phyloP scores from a whole-genome alignment of 2,113 vertebrate species.

The Thunnus thynnus region DNA sequence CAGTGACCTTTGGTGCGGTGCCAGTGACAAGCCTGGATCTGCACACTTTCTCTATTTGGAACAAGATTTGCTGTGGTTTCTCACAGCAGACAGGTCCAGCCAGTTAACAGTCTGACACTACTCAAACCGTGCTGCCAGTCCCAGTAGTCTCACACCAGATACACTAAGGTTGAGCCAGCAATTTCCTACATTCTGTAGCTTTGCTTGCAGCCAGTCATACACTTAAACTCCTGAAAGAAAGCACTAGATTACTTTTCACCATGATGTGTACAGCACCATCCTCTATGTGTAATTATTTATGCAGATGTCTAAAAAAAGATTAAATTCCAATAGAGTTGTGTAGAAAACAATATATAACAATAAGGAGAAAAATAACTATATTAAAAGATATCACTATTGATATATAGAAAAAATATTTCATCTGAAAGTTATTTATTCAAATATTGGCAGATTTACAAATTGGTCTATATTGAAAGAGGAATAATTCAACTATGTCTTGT shows the following conservation, averaged over 20 bases:
- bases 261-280: constrained; percentile 85
- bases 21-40: constrained; percentile 50
- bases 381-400: constrained; percentile 81
- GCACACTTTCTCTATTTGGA: constrained; percentile 56
- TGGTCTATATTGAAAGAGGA: constrained; percentile 76
- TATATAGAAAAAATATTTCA: constrained; percentile 71
- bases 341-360: constrained; percentile 81
- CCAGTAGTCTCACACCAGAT: constrained; percentile 46
- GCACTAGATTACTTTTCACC: constrained; percentile 73
- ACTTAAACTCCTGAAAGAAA: constrained; percentile 58
- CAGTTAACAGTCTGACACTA: constrained; percentile 70
- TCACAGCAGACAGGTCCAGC: constrained; percentile 58
- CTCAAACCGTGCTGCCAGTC: constrained; percentile 56
- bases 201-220: constrained; percentile 63
- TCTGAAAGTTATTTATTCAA: constrained; percentile 78
- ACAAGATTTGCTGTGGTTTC: constrained; percentile 58
- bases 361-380: constrained; percentile 77
- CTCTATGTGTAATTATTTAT: constrained; percentile 85
- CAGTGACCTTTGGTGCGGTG: constrained; percentile 56
- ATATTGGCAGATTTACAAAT: constrained; percentile 79
- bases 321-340: constrained; percentile 76
- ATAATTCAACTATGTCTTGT: constrained; percentile 82
- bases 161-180: constrained; percentile 44
- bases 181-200: constrained; percentile 59
- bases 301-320: constrained; percentile 78